phyloP scores from a whole-genome alignment of 2,113 vertebrate species.

The Strix aluco region DNA sequence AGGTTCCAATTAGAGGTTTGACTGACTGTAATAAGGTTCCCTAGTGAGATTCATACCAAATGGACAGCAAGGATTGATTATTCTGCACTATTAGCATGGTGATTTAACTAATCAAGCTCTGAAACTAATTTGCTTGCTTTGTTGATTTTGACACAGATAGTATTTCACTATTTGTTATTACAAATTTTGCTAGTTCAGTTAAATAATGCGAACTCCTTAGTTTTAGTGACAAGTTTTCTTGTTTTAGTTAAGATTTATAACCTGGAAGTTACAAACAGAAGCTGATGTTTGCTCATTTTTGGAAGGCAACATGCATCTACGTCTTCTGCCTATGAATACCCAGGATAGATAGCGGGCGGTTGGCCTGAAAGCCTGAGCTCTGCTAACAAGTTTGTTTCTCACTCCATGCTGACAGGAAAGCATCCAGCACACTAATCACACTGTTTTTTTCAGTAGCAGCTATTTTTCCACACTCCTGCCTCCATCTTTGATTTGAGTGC shows the following conservation, averaged over 20 bases:
- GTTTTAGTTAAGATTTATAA: not conserved
- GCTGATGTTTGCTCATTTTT: not conserved
- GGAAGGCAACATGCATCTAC: not conserved
- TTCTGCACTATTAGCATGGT: not conserved
- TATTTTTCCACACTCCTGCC: not conserved
- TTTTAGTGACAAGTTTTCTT: not conserved
- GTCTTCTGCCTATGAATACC: not conserved
- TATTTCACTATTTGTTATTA: not conserved
- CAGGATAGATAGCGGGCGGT: not conserved
- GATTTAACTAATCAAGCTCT: not conserved
- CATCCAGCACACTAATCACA: not conserved
- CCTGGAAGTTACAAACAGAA: not conserved
- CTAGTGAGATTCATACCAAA: not conserved
- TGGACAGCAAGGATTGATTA: not conserved
- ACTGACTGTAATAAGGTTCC: not conserved
- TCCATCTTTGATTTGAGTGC: not conserved
- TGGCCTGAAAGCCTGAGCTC: not conserved
- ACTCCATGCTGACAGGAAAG: not conserved
- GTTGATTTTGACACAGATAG: not conserved
- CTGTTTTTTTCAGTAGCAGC: not conserved
- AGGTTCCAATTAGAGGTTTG: not conserved
- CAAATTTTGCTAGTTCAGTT: not conserved
- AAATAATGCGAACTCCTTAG: not conserved
- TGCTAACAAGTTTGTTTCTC: conserved; percentile 19
- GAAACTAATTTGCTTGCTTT: not conserved